A percentile compares a stretch with the other conserved stretches of the same genome.
Evolutionary conservation across 2,888 invertebrate species (phyloP).

Genomic region (Apamea crenata): DNA sequence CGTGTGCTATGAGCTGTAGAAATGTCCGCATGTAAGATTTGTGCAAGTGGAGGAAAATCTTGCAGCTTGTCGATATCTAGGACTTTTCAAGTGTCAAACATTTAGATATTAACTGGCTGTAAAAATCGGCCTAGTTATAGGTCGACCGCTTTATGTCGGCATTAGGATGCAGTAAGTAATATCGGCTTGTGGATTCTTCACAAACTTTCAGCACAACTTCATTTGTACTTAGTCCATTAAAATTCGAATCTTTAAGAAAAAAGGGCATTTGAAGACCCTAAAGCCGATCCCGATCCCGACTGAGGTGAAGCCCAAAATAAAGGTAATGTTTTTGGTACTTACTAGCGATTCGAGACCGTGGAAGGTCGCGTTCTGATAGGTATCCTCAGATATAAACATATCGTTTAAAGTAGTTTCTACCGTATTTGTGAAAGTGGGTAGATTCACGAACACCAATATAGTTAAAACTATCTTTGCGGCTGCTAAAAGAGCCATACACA

Average conservation of each 20-base stretch:
- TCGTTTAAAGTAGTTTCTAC: slow-evolving; percentile 23
- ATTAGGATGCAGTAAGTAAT: not conserved
- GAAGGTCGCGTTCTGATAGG: slow-evolving; percentile 35
- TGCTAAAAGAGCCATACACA: slow-evolving; percentile 50
- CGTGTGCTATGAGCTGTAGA: not conserved
- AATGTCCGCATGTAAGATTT: not conserved
- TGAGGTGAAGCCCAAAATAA: not conserved
- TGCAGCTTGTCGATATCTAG: too few relatives aligned
- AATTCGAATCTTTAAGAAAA: not conserved
- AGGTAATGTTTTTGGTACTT: slow-evolving; percentile 21
- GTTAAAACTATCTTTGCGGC: slow-evolving; percentile 45
- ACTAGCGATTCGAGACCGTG: slow-evolving; percentile 48
- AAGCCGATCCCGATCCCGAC: not conserved
- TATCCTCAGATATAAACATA: slow-evolving; percentile 29
- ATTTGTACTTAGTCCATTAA: not conserved
- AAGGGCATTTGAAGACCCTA: not conserved
- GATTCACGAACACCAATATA: slow-evolving; percentile 27
- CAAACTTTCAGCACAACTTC: not conserved
- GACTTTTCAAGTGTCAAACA: not conserved
- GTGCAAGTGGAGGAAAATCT: not conserved
- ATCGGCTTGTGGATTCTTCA: not conserved
- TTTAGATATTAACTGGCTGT: not conserved
- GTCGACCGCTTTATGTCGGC: not conserved
- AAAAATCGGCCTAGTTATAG: too few relatives aligned
- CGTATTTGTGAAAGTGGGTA: not conserved